Conservation (phyloP, 2,797 vertebrate genomes). For the Sylvia borin region DNA sequence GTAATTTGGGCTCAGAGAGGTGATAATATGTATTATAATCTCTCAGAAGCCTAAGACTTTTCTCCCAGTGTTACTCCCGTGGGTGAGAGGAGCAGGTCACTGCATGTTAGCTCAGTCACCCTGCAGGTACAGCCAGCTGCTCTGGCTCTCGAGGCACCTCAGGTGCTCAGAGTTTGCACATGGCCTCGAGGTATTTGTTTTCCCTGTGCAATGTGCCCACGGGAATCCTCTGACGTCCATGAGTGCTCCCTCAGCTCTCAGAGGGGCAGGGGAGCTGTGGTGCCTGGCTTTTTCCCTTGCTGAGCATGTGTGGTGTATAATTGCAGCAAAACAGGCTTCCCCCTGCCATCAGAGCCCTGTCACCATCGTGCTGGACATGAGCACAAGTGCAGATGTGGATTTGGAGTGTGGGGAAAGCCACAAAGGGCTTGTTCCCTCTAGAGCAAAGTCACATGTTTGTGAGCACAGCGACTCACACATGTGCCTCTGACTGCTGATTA, state of each 20-base stretch:
- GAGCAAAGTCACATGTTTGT: not conserved
- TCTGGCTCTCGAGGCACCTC: not conserved
- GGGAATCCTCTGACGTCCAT: not conserved
- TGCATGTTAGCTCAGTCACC: not conserved
- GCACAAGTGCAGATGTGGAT: not conserved
- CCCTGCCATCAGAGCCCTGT: not conserved
- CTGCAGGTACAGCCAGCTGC: not conserved
- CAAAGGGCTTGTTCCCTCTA: not conserved
- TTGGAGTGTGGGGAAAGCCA: not conserved
- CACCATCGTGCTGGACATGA: fast-evolving
- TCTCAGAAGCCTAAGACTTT: not conserved
- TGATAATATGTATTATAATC: no score
- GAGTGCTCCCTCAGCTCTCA: not conserved
- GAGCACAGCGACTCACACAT: not conserved
- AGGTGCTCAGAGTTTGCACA: not conserved
- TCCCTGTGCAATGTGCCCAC: not conserved
- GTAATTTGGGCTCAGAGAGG: not conserved
- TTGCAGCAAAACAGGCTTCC: not conserved
- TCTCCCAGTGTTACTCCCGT: not conserved
- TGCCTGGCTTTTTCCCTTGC: not conserved
- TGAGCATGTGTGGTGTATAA: fast-evolving
- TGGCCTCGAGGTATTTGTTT: not conserved
- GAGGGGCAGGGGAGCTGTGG: not conserved
- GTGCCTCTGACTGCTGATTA: not conserved
- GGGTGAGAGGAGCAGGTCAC: not conserved